A percentile compares a stretch with the other conserved stretches of the same genome.
phyloP scores from a whole-genome alignment of 2,888 invertebrate species.

The Phytoseiulus persimilis region DNA sequence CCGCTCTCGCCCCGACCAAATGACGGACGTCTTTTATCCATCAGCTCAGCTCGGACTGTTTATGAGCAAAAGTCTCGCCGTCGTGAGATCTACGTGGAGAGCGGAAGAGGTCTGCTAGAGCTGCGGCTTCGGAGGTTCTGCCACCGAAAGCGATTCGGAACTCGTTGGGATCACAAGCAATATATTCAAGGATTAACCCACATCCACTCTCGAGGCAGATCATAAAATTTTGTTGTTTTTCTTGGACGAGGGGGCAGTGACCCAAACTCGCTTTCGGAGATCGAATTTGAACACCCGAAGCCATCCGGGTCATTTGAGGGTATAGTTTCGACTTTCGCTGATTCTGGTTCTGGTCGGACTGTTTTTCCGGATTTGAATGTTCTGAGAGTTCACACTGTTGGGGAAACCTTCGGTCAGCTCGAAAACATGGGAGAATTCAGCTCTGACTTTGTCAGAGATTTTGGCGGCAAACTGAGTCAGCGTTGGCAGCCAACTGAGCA shows the following conservation, averaged over 20 bases:
- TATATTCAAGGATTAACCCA: neutral
- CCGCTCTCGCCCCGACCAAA: neutral
- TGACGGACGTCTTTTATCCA: neutral
- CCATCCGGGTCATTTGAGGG: too few relatives aligned
- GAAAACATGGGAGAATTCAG: neutral
- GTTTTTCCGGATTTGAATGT: too few relatives aligned
- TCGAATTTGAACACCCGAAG: neutral
- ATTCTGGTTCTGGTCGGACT: too few relatives aligned
- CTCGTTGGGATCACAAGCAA: neutral
- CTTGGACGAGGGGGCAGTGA: neutral
- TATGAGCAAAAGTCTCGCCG: neutral
- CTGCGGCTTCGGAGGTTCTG: neutral
- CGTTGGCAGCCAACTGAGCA: neutral
- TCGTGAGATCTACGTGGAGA: neutral
- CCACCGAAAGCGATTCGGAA: neutral
- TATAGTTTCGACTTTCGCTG: too few relatives aligned
- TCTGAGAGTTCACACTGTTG: too few relatives aligned
- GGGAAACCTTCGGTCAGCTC: neutral
- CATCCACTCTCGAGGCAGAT: neutral
- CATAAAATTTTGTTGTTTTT: neutral
- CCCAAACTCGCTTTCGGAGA: neutral
- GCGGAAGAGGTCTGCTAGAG: neutral
- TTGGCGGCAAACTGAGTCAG: constrained; percentile 5
- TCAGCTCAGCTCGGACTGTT: neutral
- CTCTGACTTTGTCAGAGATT: neutral